Evolutionary conservation across 2,797 vertebrate species (phyloP).

Genomic region (Syncerus caffer): DNA sequence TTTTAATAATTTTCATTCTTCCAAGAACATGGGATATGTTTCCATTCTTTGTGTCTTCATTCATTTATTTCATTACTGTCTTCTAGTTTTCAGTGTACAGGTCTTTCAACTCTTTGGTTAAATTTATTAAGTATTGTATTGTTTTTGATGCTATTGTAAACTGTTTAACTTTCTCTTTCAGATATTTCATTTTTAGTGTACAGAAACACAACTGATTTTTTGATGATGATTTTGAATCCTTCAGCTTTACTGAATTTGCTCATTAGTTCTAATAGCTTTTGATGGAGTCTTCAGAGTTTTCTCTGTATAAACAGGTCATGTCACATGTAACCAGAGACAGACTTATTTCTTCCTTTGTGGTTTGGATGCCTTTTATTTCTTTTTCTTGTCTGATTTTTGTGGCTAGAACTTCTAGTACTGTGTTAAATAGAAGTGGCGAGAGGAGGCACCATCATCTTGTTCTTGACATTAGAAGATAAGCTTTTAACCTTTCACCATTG

Average conservation of each 20-base stretch:
- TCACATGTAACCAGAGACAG: background rate
- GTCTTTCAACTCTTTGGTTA: background rate
- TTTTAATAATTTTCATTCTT: background rate
- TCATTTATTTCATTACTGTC: fast-evolving
- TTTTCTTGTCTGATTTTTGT: background rate
- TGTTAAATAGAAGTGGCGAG: background rate
- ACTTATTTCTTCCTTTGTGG: background rate
- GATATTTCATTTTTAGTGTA: background rate
- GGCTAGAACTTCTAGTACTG: background rate
- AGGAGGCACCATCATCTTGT: background rate
- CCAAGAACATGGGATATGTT: fast-evolving
- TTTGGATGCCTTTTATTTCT: background rate
- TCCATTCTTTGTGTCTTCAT: background rate
- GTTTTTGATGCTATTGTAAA: background rate
- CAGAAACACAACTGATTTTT: background rate
- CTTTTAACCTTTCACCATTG: background rate
- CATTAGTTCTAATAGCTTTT: background rate
- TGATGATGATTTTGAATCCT: background rate
- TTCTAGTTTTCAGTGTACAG: background rate
- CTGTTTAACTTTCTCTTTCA: background rate
- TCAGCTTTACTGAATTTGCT: background rate
- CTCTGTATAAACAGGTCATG: background rate
- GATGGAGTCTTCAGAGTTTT: background rate
- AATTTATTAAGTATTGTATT: background rate
- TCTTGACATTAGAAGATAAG: background rate